These are phyloP conservation scores for Vanessa cardui DNA, from an alignment of 2,888 invertebrate species.

Conservation along the genomic window DNA sequence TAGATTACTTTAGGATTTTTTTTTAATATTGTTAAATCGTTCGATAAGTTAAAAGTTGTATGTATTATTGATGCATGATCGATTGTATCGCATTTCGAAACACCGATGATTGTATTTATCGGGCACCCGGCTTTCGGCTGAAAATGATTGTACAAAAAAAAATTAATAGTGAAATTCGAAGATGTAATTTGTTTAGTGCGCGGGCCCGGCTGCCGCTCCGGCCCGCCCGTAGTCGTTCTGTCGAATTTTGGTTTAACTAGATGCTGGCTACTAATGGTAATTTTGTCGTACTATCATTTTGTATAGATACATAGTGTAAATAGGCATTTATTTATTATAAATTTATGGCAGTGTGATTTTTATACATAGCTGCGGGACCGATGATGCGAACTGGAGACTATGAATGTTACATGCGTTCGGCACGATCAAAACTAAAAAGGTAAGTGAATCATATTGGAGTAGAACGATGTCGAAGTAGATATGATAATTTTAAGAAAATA, in stretches of 20 bases:
- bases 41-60: constrained; percentile 80
- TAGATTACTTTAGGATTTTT: constrained; percentile 79
- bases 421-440: constrained; percentile 64
- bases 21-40: constrained; percentile 80
- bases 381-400: constrained; percentile 65
- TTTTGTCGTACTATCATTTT: constrained; percentile 81
- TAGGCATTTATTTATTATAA: constrained; percentile 84
- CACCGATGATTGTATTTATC: constrained; percentile 71
- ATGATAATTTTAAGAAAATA: constrained; percentile 83
- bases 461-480: constrained; percentile 81
- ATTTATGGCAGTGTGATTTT: constrained; percentile 81
- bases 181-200: constrained; percentile 69
- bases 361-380: constrained; percentile 78
- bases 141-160: constrained; percentile 77
- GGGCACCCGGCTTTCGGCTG: constrained; percentile 77
- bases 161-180: constrained; percentile 68
- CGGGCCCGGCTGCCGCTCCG: constrained; percentile 47
- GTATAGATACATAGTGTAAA: constrained; percentile 83
- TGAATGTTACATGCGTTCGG: constrained; percentile 69
- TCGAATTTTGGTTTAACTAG: constrained; percentile 76
- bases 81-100: constrained; percentile 73
- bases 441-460: constrained; percentile 77
- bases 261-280: constrained; percentile 77
- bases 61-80: constrained; percentile 76
- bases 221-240: constrained; percentile 69